Evolutionary conservation across 2,797 vertebrate genomes (phyloP), one percentile per base, ranked within the genome.

Genomic region (Pipistrellus pipistrellus): DNA sequence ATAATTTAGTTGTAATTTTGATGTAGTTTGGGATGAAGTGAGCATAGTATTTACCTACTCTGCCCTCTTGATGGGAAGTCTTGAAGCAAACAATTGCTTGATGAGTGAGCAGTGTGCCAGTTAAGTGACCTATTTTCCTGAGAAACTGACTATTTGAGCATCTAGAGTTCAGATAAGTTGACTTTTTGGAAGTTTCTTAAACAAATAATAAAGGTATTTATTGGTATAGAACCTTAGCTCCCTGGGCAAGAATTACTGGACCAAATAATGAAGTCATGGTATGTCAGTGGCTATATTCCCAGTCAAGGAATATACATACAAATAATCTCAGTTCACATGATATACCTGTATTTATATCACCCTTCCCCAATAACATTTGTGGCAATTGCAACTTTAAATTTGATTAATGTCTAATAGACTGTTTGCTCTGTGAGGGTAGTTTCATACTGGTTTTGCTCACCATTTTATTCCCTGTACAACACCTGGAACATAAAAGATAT

Each of bases 161-260:
- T n/a, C 32, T 85, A 20, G 53, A 85, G 21, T 90, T 95, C 41
- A 94, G 77, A 64, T 75, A 81, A 82, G 78, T 20, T 41, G 83
- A 83, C 21, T 73, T 92, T 92, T 25, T 76, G 48, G 14, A 86
- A 66, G 4, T 81, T 94, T 41, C 44, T 91, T 72, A 86, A 80
- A 66, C 44, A 83, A 90, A 95, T 21, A 71, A 76, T 88, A 38
- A 75, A 53, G 17, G 1, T 35, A 41, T 86, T 89, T 90, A 86
- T 69, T 62, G 20, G 66, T 30, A 12, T 14, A 23, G 35, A 57
- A 44, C 5, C 46, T 88, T 48, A 38, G n/a, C 25, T 88, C 83
- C 76, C 62, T 64, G 64, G 59, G 48, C 59, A 95, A 86, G 91
- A 91, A 62, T 88, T 75, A 41, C 75, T 76, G 41, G 84, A 86